Conservation (phyloP, 2,888 invertebrate species). For the Lepidocyrtoides sp. region DNA sequence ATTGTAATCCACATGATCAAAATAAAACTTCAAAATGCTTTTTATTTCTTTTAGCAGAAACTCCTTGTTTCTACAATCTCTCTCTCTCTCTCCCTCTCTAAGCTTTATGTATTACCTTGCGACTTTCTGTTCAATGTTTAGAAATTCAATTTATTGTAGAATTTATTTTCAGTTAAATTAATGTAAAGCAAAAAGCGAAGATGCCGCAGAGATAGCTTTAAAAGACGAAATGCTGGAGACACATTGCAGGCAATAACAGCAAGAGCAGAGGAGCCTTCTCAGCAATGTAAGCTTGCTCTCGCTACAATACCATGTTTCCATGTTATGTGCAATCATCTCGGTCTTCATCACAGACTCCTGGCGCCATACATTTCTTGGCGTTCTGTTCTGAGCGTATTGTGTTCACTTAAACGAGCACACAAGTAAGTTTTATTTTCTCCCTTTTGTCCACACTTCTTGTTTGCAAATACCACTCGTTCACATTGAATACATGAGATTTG, state of each 20-base stretch:
- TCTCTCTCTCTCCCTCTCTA: no score
- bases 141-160: neutral
- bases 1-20: no score
- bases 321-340: conserved; percentile 81
- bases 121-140: neutral
- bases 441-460: conserved; percentile 31
- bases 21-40: no score
- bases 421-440: conserved; percentile 1
- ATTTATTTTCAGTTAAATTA: conserved; percentile 32
- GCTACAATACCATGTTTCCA: conserved; percentile 40
- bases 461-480: neutral
- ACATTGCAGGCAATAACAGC: conserved; percentile 31
- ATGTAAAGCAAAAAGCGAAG: conserved; percentile 13
- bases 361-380: conserved; percentile 84
- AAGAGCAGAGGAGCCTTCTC: conserved; percentile 3
- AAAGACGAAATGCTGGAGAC: conserved; percentile 51
- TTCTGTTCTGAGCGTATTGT: conserved; percentile 19
- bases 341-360: conserved; percentile 84
- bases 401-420: conserved; percentile 11
- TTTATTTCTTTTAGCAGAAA: no score
- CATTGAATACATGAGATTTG: neutral
- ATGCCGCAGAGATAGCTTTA: conserved; percentile 42
- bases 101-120: no score
- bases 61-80: no score
- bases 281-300: neutral